phyloP scores from a whole-genome alignment of 1,140 invertebrate species.

The Nilaparvata lugens region DNA sequence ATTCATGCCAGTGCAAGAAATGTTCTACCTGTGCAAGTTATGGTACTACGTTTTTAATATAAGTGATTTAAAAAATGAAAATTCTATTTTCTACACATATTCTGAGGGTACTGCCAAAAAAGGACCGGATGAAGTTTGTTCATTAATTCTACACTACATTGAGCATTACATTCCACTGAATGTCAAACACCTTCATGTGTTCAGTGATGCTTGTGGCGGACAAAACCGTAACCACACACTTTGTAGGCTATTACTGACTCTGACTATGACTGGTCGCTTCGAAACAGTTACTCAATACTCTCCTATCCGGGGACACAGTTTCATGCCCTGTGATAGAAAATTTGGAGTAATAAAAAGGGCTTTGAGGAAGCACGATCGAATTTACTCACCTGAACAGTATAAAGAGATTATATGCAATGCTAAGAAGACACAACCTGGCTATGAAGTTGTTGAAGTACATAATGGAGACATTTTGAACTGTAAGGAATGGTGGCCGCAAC shows the following conservation, averaged over 20 bases:
- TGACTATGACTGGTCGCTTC: slow-evolving; percentile 8
- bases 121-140: no score
- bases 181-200: slow-evolving; percentile 11
- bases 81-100: no score
- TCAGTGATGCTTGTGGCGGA: no score
- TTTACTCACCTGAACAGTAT: slow-evolving; percentile 5
- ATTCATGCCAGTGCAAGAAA: no score
- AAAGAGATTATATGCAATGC: neutral
- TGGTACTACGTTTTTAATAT: slow-evolving; percentile 28
- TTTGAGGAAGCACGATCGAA: neutral
- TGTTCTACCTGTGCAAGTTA: slow-evolving; percentile 23
- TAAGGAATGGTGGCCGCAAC: slow-evolving; percentile 18
- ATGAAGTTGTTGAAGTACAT: neutral
- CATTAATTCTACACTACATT: slow-evolving; percentile 27
- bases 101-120: slow-evolving; percentile 23
- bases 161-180: slow-evolving; percentile 23
- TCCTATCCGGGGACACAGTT: slow-evolving; percentile 17
- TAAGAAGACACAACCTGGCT: neutral
- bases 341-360: slow-evolving; percentile 9
- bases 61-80: slow-evolving; percentile 26
- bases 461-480: slow-evolving; percentile 11
- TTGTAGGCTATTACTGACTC: slow-evolving; percentile 8
- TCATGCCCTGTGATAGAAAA: slow-evolving; percentile 11
- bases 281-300: slow-evolving; percentile 15
- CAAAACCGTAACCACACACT: slow-evolving; percentile 19